Base-by-base conservation (phyloP, 2,797 vertebrate genomes). In the Acanthurus tractus region DNA sequence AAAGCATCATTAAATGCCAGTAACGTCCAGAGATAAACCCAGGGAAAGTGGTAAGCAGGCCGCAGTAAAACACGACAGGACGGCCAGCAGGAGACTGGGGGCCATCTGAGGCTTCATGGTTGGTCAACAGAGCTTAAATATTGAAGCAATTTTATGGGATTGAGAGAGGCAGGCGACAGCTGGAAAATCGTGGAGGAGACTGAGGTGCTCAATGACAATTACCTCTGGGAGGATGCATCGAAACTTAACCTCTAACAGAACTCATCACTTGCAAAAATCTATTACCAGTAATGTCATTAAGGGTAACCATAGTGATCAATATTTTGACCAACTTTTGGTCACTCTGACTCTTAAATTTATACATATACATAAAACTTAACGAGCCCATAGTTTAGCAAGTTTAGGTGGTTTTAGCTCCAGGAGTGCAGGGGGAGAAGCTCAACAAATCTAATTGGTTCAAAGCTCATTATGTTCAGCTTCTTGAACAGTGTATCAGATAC, bases 1-100 rank as follows among this genome's bases (percentile, higher is more conserved):
- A 86, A 82, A 83, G 89, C 76, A 79, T 89, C 86, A 87, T 89
- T 89, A 90, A 87, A 85, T 77, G 76, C 63, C 57, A 65, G 84
- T 86, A 85, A 84, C 42, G 62, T 81, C 70, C 54, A 66, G 56
- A 88, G 87, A 88, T 88, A 90, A 89, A 89, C 73, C 76, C 3
- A 1, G 52, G 55, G 45, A 74, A 85, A 88, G 69, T 82, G 71
- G 73, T 64, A 77, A 58, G 81, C 74, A 71, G 84, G 86, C 73
- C 2, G 14, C 86, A 54, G 79, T 91, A 85, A 93, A 90, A 88
- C 67, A 85, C 75, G 44, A 80, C 71, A 88, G 86, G 86, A 91
- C 87, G 76, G 83, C 76, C 79, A 83, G 82, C 80, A 90, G 79
- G 84, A 54, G 67, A 76, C 81, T 44, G 2, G 42, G 71, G 84